These are phyloP conservation scores for Smittia sp. DNA, from an alignment of 2,888 invertebrate genomes.

Conservation along the genomic window DNA sequence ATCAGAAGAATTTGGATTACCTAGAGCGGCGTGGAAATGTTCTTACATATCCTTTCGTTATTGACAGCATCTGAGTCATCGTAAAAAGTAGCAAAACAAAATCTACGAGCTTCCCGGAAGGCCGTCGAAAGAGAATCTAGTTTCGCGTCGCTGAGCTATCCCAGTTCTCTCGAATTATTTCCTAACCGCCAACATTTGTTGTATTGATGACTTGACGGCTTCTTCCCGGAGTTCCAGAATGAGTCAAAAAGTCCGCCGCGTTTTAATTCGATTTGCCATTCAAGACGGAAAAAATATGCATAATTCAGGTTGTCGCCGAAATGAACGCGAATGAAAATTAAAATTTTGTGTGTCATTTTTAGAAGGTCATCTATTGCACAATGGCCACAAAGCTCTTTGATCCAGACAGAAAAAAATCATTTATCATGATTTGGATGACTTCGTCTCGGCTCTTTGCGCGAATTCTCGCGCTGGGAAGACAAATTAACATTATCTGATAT, in stretches of 20 bases:
- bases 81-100: not conserved
- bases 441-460: not conserved
- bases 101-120: not conserved
- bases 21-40: not conserved
- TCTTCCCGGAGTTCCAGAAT: not conserved
- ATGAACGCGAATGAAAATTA: constrained; percentile 24
- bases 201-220: not conserved
- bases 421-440: constrained; percentile 41
- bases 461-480: not conserved
- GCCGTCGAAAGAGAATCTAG: not conserved
- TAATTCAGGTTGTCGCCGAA: constrained; percentile 12
- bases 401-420: constrained; percentile 41
- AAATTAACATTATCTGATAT: constrained; percentile 40
- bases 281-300: not conserved
- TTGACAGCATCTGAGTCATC: not conserved
- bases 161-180: not conserved
- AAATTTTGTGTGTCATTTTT: constrained; percentile 41
- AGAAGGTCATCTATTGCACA: constrained; percentile 41
- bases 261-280: not conserved
- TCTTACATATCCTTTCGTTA: not conserved
- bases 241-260: not conserved
- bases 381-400: constrained; percentile 1
- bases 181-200: not conserved
- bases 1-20: too few species aligned
- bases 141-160: not conserved